Percentiles rank a stretch among this genome's conserved stretches.
Evolutionary conservation across 1,140 invertebrate genomes (phyloP).

Genomic region (Pristionchus pacificus): DNA sequence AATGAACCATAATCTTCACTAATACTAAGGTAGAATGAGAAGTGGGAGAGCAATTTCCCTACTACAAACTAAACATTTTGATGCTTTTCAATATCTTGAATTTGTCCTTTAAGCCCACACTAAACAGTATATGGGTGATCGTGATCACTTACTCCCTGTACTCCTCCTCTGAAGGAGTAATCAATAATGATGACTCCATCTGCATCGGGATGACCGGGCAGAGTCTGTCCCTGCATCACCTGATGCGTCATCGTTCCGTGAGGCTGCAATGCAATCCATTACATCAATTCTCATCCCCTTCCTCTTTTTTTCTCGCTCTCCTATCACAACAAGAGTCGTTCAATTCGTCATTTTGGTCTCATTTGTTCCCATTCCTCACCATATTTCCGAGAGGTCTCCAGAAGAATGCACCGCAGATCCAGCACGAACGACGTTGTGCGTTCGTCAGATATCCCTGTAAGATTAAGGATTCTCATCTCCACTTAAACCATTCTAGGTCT

Average conservation of each 20-base stretch:
- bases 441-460: too few species aligned
- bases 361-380: too few species aligned
- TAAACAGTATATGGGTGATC: background rate
- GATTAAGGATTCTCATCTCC: too few species aligned
- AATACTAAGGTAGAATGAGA: background rate
- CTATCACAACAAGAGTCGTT: too few species aligned
- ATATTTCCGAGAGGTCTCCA: background rate
- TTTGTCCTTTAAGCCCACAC: too few species aligned
- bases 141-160: background rate
- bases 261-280: background rate
- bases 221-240: background rate
- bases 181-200: background rate
- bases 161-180: background rate
- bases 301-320: too few species aligned
- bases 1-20: background rate
- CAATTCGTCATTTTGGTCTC: too few species aligned
- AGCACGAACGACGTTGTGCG: background rate
- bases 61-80: too few species aligned
- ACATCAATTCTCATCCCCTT: background rate
- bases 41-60: too few species aligned
- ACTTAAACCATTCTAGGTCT: too few species aligned
- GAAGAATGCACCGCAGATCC: background rate
- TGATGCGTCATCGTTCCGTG: background rate
- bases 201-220: background rate
- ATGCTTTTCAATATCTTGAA: too few species aligned